Evolutionary conservation across 2,797 vertebrate species (phyloP), one percentile per base, ranked within the genome.

Genomic region (Enteromius paludinosus): DNA sequence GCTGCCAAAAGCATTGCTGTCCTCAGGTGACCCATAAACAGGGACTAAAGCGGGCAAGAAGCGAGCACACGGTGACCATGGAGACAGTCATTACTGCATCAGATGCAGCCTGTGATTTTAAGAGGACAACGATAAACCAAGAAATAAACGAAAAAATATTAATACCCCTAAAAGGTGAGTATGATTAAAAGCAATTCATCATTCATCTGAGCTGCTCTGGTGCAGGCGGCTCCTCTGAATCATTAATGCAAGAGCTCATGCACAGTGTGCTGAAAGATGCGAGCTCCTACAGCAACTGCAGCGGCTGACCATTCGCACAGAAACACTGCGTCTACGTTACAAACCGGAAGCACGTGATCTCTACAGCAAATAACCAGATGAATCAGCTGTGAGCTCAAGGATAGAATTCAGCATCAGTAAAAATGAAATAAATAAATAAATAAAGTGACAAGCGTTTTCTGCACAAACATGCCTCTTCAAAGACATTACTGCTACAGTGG

Each of bases 1-100:
- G 61, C 61, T 43, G 78, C 65, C 49, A 80, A 49, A 61, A 43
- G 23, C 56, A 35, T 30, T 9, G 5, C 41, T 77, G 61, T 81
- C 79, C 70, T 81, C 61, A 74, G 59, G 71, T 74, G 79, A 81
- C 43, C 70, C 45, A 54, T 54, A 74, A 74, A 74, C 69, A 10
- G 61, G 14, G 69, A 81, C 18, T 62, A 73, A 73, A 49, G 70
- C 10, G 18, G 78, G 41, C 66, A 33, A 47, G 68, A 81, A 49
- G 78, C 33, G 56, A 64, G 41, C 25, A 73, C 12, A 12, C 38
- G 30, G 41, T 62, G 68, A 35, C 78, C 61, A 47, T 76, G 18
- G 23, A 56, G 47, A 54, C 54, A 17, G 56, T 45, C 49, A 65
- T 78, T 12, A 47, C 17, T 38, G 80, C 82, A 82, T 79, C 64